These are phyloP conservation scores for Porites lutea DNA, from an alignment of 64 coral and sea anemone genomes.

Conservation along the genomic window DNA sequence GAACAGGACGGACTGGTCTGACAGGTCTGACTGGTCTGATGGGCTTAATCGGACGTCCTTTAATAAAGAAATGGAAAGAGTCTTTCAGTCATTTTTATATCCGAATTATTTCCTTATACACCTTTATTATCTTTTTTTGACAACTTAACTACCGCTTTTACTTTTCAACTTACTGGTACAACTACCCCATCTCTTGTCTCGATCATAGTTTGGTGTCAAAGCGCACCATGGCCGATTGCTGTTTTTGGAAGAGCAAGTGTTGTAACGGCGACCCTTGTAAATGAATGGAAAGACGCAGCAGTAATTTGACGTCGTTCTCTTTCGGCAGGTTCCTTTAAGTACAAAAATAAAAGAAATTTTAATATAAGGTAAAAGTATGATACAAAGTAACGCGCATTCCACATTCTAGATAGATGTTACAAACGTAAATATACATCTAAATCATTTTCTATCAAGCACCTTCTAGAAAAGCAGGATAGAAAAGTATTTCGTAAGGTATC, in stretches of 20 bases:
- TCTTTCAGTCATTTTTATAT: neutral
- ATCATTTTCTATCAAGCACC: too few species aligned
- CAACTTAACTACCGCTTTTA: too few species aligned
- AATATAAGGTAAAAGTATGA: neutral
- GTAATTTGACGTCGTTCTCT: conserved; percentile 15
- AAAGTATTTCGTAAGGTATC: too few species aligned
- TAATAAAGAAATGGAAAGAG: neutral
- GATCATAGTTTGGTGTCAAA: conserved; percentile 67
- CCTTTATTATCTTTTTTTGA: too few species aligned
- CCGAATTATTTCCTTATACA: neutral
- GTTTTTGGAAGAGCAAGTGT: conserved; percentile 28
- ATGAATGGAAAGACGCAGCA: conserved; percentile 70
- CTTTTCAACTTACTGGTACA: conserved; percentile 28
- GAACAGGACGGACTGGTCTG: conserved; percentile 15
- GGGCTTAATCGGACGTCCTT: conserved; percentile 7
- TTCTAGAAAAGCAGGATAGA: too few species aligned
- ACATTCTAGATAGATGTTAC: too few species aligned
- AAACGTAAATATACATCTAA: too few species aligned
- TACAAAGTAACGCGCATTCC: too few species aligned
- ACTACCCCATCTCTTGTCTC: conserved; percentile 44
- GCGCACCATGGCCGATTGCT: conserved; percentile 65
- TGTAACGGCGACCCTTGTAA: conserved; percentile 57
- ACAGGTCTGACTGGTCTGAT: conserved; percentile 9
- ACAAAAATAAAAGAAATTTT: neutral
- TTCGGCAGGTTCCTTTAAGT: conserved; percentile 1